Base-by-base conservation (phyloP, 2,113 vertebrate genomes). In the Calidris pygmaea region DNA sequence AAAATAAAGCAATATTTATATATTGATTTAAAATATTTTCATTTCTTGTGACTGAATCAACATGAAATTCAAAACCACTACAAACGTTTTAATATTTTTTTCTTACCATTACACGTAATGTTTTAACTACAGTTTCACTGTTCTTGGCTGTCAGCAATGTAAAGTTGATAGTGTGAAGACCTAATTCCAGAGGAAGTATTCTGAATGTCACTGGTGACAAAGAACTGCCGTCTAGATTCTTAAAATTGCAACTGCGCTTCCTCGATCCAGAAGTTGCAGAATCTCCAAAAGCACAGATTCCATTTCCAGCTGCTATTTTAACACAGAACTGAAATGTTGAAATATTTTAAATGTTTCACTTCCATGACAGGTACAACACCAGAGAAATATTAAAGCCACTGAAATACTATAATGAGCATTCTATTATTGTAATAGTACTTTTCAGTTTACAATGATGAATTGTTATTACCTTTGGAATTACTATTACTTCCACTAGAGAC, bases 21-120 rank as follows among this genome's bases (percentile, higher is more conserved):
- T 19, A 66, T 11, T 24, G 18, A 41, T 85, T 73, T 50, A 45
- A n/a, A 34, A 8, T 37, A 37, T 29, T 7, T 34, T 47, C 60
- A 39, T 52, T 58, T 34, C n/a, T 88, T 60, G 56, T 30, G n/a
- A 67, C 37, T 45, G 39, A 88, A 68, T 62, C 48, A 35, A 56
- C 16, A 21, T 6, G 32, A 87, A 82, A 81, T 37, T 18, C 23
- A 41, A 43, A 87, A 34, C 3, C 43, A 24, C 50, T 30, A 19
- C n/a, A 47, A 81, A 12, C 5, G 53, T 14, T 10, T 34, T 14
- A 15, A 14, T 39, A 4, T 12, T 48, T 37, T 74, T 80, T 48
- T 22, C 98, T 98, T 98, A 99, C 99, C 99, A 99, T 97, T 4
- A 99, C 99, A n/a, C 97, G 97, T 13, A 99, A 96, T 16, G 94